Percentiles rank a stretch among this genome's conserved stretches.
phyloP scores from a whole-genome alignment of 1,140 invertebrate species.

The Drosophila pseudoobscura region DNA sequence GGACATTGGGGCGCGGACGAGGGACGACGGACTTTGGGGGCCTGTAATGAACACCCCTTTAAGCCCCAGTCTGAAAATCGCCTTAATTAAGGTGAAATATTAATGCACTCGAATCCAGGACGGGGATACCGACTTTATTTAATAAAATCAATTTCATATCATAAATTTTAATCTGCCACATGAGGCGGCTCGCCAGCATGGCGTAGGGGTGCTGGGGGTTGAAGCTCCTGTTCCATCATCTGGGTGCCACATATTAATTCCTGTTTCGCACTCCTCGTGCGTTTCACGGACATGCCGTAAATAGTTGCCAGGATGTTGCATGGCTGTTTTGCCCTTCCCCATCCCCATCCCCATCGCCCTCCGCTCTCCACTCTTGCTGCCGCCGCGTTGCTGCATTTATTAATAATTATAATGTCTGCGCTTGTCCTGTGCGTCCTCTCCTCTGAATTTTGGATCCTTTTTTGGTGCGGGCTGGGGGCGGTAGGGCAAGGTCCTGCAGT shows the following conservation, averaged over 20 bases:
- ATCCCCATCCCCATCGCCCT: neutral
- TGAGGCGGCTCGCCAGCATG: neutral
- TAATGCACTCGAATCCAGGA: conserved; percentile 52
- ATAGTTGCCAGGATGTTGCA: conserved; percentile 53
- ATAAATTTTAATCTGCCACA: conserved; percentile 62
- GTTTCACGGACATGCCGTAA: conserved; percentile 70
- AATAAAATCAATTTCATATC: conserved; percentile 76
- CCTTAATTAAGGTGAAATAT: conserved; percentile 61
- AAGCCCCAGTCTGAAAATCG: neutral
- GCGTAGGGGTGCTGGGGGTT: neutral
- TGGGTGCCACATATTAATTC: conserved; percentile 80
- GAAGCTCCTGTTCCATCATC: conserved; percentile 64
- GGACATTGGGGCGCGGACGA: too few species aligned
- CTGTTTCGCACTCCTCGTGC: conserved; percentile 68
- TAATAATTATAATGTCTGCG: conserved; percentile 81
- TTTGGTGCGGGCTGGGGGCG: neutral
- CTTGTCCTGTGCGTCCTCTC: conserved; percentile 14
- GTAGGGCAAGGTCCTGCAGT: neutral
- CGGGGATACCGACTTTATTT: conserved; percentile 58
- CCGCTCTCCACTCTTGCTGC: conserved; percentile 16
- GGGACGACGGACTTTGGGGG: neutral
- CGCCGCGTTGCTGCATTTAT: conserved; percentile 71
- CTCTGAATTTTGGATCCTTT: conserved; percentile 29
- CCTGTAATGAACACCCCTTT: neutral
- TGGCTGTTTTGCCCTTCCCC: neutral